Evolutionary conservation across 2,113 vertebrate genomes (phyloP), one percentile per base, ranked within the genome.

Genomic region (Paradisaea rubra): DNA sequence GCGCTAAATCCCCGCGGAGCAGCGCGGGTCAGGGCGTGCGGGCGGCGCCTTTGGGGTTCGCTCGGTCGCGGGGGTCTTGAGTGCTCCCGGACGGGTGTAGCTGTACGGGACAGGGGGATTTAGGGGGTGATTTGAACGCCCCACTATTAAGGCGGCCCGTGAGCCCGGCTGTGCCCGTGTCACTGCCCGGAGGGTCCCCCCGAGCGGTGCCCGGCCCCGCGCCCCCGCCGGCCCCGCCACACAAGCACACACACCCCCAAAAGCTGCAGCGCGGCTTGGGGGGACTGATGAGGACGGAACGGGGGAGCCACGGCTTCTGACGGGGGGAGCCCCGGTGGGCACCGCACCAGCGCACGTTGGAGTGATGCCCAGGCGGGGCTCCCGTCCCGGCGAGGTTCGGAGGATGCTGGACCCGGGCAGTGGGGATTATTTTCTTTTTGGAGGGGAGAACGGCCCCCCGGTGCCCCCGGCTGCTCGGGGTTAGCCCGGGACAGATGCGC

Each of bases 201-300:
- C 15, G 42, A 12, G 66, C 12, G 0, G 4, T 27, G 28, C 35
- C 53, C 10, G 17, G 3, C 33, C 65, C 78, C 22, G 22, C 7
- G 14, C 28, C 15, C 54, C 56, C 30, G 7, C 41, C 22, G 35
- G 28, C 31, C 8, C 57, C 5, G 44, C 35, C 24, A 4, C 2
- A 9, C 30, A 1, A 30, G 25, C 52, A 42, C 44, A 0, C 10
- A 0, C 21, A 2, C 6, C 52, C 28, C 35, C 3, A 35, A 71
- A 31, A 0, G 7, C 70, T 27, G 44, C 47, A 35, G 52, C 0
- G 19, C 27, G 18, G 18, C 33, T 27, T 5, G 27, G 37, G 39
- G 21, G 9, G 6, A 1, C 37, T 1, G 52, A 1, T 25, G 59
- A 1, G 6, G 42, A 2, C 2, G 10, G 41, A 16, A 11, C 3